Conservation (phyloP, 2,888 invertebrate species). For the Lagria hirta region DNA sequence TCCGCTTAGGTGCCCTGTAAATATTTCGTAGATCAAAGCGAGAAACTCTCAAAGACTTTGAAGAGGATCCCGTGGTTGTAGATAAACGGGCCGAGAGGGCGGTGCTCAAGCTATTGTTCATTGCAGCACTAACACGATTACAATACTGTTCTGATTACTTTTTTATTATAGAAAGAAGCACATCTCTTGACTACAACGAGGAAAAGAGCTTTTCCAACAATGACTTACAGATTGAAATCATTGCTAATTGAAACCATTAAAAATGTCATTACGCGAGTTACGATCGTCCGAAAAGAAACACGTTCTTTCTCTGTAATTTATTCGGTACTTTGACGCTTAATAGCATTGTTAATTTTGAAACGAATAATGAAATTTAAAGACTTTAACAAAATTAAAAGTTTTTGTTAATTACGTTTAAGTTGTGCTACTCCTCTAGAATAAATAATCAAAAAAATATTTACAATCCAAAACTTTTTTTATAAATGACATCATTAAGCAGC, state of each 20-base stretch:
- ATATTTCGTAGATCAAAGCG: conserved; percentile 22
- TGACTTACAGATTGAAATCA: conserved; percentile 22
- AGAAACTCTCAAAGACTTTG: conserved; percentile 18
- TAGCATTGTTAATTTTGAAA: conserved; percentile 8
- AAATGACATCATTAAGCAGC: no score
- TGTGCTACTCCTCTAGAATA: no score
- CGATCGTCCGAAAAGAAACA: conserved; percentile 8
- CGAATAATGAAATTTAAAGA: conserved; percentile 6
- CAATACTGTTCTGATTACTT: conserved; percentile 26
- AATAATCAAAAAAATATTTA: no score
- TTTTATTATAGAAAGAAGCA: conserved; percentile 3
- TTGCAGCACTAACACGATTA: conserved; percentile 26
- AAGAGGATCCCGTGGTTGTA: conserved; percentile 7
- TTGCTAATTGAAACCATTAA: conserved; percentile 22
- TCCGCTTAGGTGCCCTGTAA: conserved; percentile 13
- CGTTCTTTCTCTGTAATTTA: conserved; percentile 15
- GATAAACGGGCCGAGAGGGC: conserved; percentile 13
- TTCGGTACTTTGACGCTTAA: conserved; percentile 5
- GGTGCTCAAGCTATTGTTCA: conserved; percentile 21
- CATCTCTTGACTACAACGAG: background rate
- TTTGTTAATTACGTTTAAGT: background rate
- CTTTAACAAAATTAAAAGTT: conserved; percentile 6
- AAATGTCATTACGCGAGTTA: conserved; percentile 14
- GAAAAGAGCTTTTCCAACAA: conserved; percentile 10
- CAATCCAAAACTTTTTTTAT: no score